Evolutionary conservation across 2,113 vertebrate species (phyloP), one percentile per base, ranked within the genome.

Genomic region (Muscicapa adusta): DNA sequence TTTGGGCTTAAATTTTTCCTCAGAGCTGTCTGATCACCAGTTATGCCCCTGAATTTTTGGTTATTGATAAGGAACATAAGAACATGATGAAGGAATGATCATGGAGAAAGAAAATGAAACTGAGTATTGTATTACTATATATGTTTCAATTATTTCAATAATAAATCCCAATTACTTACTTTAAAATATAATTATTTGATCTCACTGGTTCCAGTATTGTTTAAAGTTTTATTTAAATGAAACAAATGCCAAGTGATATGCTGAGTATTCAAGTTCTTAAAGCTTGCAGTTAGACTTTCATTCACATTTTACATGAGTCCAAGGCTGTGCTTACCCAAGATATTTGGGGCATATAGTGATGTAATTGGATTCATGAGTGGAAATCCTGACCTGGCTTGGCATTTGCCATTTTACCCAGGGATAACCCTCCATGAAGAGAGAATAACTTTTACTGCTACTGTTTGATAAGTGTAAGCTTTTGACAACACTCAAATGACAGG

Each of bases 401-500:
- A 23, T 43, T 76, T 12, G 8, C 48, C 13, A 31, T 85, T 92
- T 90, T 65, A 57, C 3, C 8, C 10, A 65, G 7, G 7, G 25
- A 76, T 66, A 57, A 29, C 10, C 19, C 40, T 71, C 8, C 10
- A 38, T 23, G 25, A 73, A 58, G 42, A 61, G 3, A 34, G 31
- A 65, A 29, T 48, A 70, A 58, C 7, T 85, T 72, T 15, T 57
- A 4, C 14, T 73, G 40, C 19, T 5, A 2, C 18, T 50, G 18
- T 91, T 85, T 51, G 5, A 19, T 58, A 22, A 48, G 3, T 25
- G 6, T 48, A 68, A 68, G 29, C 7, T 91, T 87, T 87, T 89
- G 48, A 17, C n/a, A 57, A 3, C 5, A 4, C 14, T 79, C 0
- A 0, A 51, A 34, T 3, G 4, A 7, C 15, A 53, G 54, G 26